These are phyloP conservation scores for Odontocolon sp. DNA, from an alignment of 2,888 invertebrate genomes.

Conservation along the genomic window DNA sequence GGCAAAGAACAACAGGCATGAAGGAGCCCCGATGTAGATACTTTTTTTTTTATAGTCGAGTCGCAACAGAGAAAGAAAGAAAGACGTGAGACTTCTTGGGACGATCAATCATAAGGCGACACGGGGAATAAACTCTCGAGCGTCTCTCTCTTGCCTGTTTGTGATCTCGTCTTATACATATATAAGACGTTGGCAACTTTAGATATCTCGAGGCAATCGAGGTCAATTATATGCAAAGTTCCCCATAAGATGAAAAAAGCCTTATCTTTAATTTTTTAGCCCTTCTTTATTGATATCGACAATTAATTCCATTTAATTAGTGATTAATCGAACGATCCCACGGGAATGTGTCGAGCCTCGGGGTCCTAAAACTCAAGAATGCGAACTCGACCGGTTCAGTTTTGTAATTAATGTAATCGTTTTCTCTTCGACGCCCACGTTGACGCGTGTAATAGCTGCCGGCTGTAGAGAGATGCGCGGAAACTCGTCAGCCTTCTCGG, in stretches of 20 bases:
- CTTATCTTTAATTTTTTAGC: neutral
- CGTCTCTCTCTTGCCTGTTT: neutral
- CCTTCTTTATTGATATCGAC: neutral
- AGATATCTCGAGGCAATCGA: no score
- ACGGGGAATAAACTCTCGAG: slow-evolving; percentile 29
- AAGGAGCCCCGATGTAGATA: slow-evolving; percentile 9
- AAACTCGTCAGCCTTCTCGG: slow-evolving; percentile 30
- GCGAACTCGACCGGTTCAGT: slow-evolving; percentile 42
- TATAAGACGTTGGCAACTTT: no score
- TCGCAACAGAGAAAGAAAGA: neutral
- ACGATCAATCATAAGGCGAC: slow-evolving; percentile 42
- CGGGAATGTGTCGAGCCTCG: neutral
- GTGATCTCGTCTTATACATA: neutral
- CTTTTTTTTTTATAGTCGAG: slow-evolving; percentile 17
- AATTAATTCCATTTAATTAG: slow-evolving; percentile 30
- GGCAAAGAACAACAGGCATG: slow-evolving; percentile 24
- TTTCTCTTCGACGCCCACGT: slow-evolving; percentile 53
- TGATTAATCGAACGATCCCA: slow-evolving; percentile 25
- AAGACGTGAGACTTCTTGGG: neutral
- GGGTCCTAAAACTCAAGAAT: slow-evolving; percentile 25
- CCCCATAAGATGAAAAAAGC: no score
- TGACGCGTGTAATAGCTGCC: slow-evolving; percentile 43
- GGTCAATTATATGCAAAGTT: no score
- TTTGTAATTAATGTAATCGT: slow-evolving; percentile 51
- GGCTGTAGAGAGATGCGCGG: slow-evolving; percentile 35